Conservation (phyloP, 2,113 vertebrate genomes). For the Pelodiscus sinensis region DNA sequence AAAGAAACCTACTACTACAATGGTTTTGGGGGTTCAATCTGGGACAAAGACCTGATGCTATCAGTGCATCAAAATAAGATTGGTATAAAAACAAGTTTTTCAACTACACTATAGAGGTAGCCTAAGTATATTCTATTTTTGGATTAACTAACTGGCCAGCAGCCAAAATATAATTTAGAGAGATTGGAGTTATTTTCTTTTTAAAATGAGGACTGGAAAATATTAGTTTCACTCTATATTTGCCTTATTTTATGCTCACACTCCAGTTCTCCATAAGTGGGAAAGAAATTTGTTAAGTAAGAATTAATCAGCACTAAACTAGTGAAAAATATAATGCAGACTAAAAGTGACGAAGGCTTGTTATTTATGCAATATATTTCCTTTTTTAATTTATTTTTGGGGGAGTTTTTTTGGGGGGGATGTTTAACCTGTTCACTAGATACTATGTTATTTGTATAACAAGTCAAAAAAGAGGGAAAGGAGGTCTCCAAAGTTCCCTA, state of each 20-base stretch:
- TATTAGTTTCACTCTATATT: neutral
- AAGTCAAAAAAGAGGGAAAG: neutral
- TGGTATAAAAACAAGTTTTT: neutral
- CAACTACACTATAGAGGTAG: neutral
- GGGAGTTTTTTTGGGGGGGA: neutral
- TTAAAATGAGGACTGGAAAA: neutral
- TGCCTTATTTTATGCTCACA: neutral
- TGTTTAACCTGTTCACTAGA: neutral
- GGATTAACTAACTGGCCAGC: neutral
- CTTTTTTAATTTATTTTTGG: neutral
- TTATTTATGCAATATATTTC: neutral
- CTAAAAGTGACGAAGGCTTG: neutral
- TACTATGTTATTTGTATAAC: neutral
- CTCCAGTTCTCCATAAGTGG: neutral
- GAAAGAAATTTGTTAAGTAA: neutral
- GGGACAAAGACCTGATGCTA: neutral
- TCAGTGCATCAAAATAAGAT: neutral
- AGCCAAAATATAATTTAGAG: neutral
- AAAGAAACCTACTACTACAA: neutral
- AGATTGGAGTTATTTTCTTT: neutral
- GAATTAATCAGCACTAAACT: neutral
- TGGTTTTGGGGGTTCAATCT: neutral
- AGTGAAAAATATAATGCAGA: rapidly evolving
- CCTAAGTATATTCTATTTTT: neutral
- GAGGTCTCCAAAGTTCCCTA: neutral